phyloP scores from a whole-genome alignment of 2,888 invertebrate species.

The Drosophila pegasa region DNA sequence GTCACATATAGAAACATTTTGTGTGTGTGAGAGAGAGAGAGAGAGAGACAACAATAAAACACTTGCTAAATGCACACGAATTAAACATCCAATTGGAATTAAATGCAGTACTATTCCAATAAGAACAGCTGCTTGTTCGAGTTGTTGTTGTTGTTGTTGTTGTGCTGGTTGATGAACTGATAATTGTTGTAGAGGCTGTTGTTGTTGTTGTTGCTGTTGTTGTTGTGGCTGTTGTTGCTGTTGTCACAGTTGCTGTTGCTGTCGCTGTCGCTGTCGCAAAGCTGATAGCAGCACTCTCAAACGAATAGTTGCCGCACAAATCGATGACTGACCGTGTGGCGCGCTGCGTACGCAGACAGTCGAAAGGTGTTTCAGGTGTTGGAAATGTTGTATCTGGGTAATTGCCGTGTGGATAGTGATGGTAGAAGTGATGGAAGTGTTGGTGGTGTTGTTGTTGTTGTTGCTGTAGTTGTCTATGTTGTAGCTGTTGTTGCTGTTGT shows the following conservation, averaged over 20 bases:
- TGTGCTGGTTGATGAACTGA: slow-evolving; percentile 31
- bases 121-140: slow-evolving; percentile 59
- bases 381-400: slow-evolving; percentile 14
- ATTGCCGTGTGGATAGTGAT: slow-evolving; percentile 40
- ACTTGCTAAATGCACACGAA: slow-evolving; percentile 52
- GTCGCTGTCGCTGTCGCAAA: slow-evolving; percentile 35
- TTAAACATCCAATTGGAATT: slow-evolving; percentile 60
- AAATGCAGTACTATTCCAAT: slow-evolving; percentile 76
- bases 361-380: slow-evolving; percentile 25
- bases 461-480: slow-evolving; percentile 52
- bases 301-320: slow-evolving; percentile 58
- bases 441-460: slow-evolving; percentile 27
- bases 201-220: slow-evolving; percentile 47
- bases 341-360: slow-evolving; percentile 38
- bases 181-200: slow-evolving; percentile 27
- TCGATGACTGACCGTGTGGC: slow-evolving; percentile 56
- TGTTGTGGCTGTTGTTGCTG: slow-evolving; percentile 31
- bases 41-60: slow-evolving; percentile 39
- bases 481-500: slow-evolving; percentile 52
- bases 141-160: slow-evolving; percentile 44
- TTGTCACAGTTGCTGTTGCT: slow-evolving; percentile 29
- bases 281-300: slow-evolving; percentile 47
- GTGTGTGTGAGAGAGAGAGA: neutral
- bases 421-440: slow-evolving; percentile 37
- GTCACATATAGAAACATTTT: slow-evolving; percentile 1